Percentiles rank a stretch among this genome's conserved stretches.
Evolutionary conservation across 2,797 vertebrate species (phyloP).

Genomic region (Pipistrellus kuhlii): DNA sequence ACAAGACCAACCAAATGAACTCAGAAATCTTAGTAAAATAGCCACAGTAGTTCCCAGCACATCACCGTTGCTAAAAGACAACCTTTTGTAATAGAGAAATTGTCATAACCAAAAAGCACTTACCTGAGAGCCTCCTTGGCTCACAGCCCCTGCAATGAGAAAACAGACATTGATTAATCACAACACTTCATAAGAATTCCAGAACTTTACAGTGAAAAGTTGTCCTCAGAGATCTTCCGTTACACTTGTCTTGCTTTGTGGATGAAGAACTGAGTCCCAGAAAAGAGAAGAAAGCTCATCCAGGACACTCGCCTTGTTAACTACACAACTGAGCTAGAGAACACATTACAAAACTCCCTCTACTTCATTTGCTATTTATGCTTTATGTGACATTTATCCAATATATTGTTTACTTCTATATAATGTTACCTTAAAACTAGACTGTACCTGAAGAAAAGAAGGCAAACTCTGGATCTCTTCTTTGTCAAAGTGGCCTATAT

Average conservation of each 20-base stretch:
- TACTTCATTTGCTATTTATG: background rate
- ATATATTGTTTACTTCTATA: background rate
- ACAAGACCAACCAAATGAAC: background rate
- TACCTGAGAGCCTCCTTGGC: slow-evolving; percentile 62
- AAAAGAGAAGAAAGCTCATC: background rate
- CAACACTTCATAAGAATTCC: background rate
- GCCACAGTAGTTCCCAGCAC: background rate
- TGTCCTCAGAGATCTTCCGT: background rate
- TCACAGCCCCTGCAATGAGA: slow-evolving; percentile 66
- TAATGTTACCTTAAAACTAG: slow-evolving; percentile 24
- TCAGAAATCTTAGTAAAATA: background rate
- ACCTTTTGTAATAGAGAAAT: background rate
- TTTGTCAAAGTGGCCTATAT: background rate
- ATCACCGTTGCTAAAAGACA: background rate
- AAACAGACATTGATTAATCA: background rate
- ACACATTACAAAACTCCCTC: background rate
- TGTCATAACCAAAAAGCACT: background rate
- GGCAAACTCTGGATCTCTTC: background rate
- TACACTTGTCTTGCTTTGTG: background rate
- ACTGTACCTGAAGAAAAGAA: background rate
- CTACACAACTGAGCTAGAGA: background rate
- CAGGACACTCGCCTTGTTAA: background rate
- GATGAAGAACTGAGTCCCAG: background rate
- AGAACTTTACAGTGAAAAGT: background rate
- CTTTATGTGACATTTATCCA: background rate